A percentile compares a stretch with the other conserved stretches of the same genome.
phyloP scores from a whole-genome alignment of 2,797 vertebrate species.

The Gorsachius magnificus region DNA sequence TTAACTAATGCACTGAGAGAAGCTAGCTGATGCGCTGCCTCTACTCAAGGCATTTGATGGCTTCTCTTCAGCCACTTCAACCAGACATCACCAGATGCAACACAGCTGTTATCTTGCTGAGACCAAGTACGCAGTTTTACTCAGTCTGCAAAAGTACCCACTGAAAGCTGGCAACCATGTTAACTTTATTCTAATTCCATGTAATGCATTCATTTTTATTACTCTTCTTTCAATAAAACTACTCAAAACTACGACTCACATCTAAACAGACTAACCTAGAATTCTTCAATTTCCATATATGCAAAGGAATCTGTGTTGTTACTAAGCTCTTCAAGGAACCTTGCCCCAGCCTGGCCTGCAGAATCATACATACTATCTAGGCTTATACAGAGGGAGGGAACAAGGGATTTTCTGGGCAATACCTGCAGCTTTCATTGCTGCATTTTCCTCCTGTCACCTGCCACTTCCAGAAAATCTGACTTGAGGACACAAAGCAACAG shows the following conservation, averaged over 20 bases:
- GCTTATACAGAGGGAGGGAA: background rate
- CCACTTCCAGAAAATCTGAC: background rate
- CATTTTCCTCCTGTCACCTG: background rate
- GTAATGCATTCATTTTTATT: background rate
- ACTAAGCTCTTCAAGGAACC: background rate
- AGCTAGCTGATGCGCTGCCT: background rate
- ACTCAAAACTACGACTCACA: background rate
- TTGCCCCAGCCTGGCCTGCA: background rate
- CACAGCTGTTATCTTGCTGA: background rate
- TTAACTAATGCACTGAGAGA: background rate
- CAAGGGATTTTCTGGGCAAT: background rate
- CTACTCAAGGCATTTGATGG: background rate
- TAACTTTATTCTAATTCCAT: background rate
- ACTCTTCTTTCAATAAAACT: background rate
- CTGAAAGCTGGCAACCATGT: background rate
- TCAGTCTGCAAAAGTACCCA: background rate
- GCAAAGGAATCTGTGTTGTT: background rate
- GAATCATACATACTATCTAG: background rate
- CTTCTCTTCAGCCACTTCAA: background rate
- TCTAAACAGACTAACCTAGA: background rate
- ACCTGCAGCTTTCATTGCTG: background rate
- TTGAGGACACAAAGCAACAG: background rate
- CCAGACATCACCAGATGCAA: background rate
- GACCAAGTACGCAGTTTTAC: background rate
- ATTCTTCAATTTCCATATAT: background rate